A percentile compares a stretch with the other conserved stretches of the same genome.
phyloP scores from a whole-genome alignment of 2,113 vertebrate genomes.

The Desmodus rotundus region DNA sequence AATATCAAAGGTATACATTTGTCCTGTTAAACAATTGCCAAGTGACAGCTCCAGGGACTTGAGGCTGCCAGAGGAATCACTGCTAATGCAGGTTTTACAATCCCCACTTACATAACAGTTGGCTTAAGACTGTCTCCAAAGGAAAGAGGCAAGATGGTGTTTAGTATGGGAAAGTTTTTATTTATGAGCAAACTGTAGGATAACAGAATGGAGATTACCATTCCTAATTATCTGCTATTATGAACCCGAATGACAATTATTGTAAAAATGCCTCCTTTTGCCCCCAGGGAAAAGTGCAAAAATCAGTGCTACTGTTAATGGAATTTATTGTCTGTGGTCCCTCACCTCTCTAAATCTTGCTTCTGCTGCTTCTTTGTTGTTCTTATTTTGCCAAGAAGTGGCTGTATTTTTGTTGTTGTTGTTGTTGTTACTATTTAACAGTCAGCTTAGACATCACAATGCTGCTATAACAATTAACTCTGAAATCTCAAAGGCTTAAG shows the following conservation, averaged over 20 bases:
- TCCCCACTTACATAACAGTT: constrained; percentile 16
- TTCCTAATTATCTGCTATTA: neutral
- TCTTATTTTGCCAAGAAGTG: neutral
- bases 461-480: neutral
- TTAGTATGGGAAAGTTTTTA: neutral
- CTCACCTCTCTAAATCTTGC: neutral
- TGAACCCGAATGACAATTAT: neutral
- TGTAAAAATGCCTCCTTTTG: neutral
- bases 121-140: neutral
- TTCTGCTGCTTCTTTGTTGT: neutral
- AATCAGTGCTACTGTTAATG: neutral
- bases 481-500: neutral
- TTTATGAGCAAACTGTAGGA: neutral
- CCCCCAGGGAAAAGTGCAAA: neutral
- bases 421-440: neutral
- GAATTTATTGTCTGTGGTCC: neutral
- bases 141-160: constrained; percentile 1
- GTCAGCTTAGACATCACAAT: neutral
- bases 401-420: neutral
- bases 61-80: constrained; percentile 13
- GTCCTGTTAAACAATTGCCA: constrained; percentile 45
- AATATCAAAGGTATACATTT: constrained; percentile 27
- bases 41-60: neutral
- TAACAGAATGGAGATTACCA: constrained; percentile 6
- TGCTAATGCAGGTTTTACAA: constrained; percentile 52